Conservation (phyloP, 2,113 vertebrate species). For the Pelmatolapia mariae region DNA sequence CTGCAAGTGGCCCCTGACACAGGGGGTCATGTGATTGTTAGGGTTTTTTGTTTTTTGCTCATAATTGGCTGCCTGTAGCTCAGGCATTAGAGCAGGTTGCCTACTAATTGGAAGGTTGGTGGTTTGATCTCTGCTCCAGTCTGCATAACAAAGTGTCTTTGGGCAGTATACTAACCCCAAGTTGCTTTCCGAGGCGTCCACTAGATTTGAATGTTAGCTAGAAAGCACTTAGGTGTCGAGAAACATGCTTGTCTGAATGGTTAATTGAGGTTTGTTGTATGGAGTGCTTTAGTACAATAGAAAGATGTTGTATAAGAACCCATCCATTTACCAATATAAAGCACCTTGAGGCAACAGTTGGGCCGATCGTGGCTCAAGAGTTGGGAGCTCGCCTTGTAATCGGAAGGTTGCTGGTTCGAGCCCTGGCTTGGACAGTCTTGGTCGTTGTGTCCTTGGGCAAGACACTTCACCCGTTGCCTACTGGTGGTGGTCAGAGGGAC, state of each 20-base stretch:
- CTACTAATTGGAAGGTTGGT: background rate
- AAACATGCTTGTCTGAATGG: background rate
- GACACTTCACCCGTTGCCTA: too few species aligned
- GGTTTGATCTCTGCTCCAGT: background rate
- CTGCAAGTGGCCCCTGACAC: background rate
- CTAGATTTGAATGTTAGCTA: background rate
- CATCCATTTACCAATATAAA: background rate
- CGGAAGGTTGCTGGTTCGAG: too few species aligned
- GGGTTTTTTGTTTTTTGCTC: background rate
- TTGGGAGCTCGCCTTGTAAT: too few species aligned
- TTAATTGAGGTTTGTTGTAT: background rate
- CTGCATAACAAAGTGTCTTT: background rate
- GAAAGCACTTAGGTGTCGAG: background rate
- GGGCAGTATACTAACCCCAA: background rate
- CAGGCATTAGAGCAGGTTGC: background rate
- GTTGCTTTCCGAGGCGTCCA: fast-evolving
- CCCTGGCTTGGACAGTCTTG: too few species aligned
- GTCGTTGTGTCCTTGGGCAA: too few species aligned
- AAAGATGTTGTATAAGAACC: background rate
- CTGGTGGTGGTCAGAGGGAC: too few species aligned
- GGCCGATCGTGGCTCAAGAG: too few species aligned
- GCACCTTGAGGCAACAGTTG: background rate
- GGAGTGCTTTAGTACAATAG: background rate
- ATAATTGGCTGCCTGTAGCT: background rate
- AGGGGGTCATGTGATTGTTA: background rate